Conservation (phyloP, 2,888 invertebrate genomes). For the Nymphalis urticae region DNA sequence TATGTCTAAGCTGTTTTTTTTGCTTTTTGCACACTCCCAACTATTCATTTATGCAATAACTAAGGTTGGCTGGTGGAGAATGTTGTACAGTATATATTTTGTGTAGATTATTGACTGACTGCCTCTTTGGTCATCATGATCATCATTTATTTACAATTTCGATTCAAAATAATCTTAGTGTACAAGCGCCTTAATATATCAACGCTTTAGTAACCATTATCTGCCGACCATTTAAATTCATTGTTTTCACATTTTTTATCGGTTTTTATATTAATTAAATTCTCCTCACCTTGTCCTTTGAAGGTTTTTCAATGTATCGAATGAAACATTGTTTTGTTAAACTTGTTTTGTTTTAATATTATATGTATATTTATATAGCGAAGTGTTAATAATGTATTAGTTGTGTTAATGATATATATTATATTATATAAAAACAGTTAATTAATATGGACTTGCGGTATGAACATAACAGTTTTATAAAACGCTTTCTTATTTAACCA, state of each 20-base stretch:
- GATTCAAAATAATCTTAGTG: background rate
- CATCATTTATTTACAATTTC: too few relatives aligned
- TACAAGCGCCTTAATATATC: background rate
- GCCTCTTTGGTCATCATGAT: too few relatives aligned
- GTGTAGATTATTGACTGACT: too few relatives aligned
- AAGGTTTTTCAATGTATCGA: slow-evolving; percentile 5
- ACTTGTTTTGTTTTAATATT: slow-evolving; percentile 5
- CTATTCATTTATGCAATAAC: too few relatives aligned
- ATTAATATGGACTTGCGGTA: too few relatives aligned
- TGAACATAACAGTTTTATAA: too few relatives aligned
- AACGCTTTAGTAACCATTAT: background rate
- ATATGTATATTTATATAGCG: slow-evolving; percentile 12
- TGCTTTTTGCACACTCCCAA: too few relatives aligned
- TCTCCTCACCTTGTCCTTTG: slow-evolving; percentile 11
- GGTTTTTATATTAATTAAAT: slow-evolving; percentile 13
- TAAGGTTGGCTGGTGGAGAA: too few relatives aligned
- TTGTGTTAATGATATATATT: background rate
- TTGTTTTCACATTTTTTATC: slow-evolving; percentile 11
- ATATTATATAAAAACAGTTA: too few relatives aligned
- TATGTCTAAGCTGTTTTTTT: too few relatives aligned
- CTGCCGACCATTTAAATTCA: slow-evolving; percentile 7
- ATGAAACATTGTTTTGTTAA: slow-evolving; percentile 9
- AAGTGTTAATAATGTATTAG: slow-evolving; percentile 15
- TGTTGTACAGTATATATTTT: too few relatives aligned
- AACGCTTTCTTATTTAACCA: background rate